Base-by-base conservation (phyloP, 2,888 invertebrate genomes). In the Atrina japonica region DNA sequence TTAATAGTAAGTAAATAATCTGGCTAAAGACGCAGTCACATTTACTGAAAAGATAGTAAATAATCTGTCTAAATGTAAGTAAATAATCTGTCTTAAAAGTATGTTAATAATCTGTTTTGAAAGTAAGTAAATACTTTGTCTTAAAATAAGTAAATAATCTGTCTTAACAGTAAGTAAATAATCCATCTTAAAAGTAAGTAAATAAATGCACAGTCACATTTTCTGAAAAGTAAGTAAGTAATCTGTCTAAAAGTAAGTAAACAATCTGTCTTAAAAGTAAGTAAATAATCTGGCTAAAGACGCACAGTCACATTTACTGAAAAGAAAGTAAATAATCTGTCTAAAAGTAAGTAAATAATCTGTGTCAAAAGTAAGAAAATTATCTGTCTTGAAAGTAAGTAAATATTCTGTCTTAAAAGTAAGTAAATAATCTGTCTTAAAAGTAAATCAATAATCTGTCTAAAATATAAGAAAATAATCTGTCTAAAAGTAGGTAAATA, bases 11-110 rank as follows among this genome's bases (percentile, higher is more conserved):
- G n/a, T n/a, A n/a, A n/a, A n/a, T n/a, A n/a, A n/a, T n/a, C n/a
- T n/a, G n/a, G n/a, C n/a, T n/a, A n/a, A n/a, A n/a, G n/a, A n/a
- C n/a, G n/a, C n/a, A n/a, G n/a, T n/a, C n/a, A n/a, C n/a, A n/a
- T n/a, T n/a, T n/a, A n/a, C n/a, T n/a, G n/a, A n/a, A n/a, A n/a
- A n/a, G n/a, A n/a, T n/a, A n/a, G n/a, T n/a, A n/a, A n/a, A n/a
- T n/a, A n/a, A n/a, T n/a, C n/a, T n/a, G n/a, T n/a, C n/a, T n/a
- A n/a, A n/a, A n/a, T n/a, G n/a, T n/a, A n/a, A n/a, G n/a, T n/a
- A n/a, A 61, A 76, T 7, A 60, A 70, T 6, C 75, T 86, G 16
- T 66, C 75, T 84, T 70, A 58, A 79, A 75, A 76, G 81, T 84
- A 75, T 43, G 76, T 65, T 14, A 27, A 7, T 11, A 18, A 1